Percentiles rank a stretch among this genome's conserved stretches.
phyloP scores from a whole-genome alignment of 2,113 vertebrate species.

The Petromus typicus region DNA sequence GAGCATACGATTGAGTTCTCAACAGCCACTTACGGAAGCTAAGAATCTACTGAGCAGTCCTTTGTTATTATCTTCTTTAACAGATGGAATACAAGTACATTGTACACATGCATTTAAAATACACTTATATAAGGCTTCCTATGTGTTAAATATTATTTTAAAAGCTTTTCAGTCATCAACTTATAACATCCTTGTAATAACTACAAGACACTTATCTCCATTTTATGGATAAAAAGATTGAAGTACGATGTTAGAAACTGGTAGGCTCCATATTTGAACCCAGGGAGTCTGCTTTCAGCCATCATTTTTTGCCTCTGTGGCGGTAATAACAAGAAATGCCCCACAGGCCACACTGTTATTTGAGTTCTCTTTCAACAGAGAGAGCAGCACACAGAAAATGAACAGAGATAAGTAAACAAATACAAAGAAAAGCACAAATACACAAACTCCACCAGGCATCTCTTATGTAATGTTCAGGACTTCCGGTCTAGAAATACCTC shows the following conservation, averaged over 20 bases:
- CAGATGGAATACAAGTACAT: background rate
- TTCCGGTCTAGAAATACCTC: background rate
- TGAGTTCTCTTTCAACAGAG: background rate
- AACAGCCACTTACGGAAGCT: background rate
- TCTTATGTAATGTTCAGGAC: background rate
- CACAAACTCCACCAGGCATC: background rate
- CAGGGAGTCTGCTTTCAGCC: background rate
- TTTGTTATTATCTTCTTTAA: background rate
- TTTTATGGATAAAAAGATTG: slow-evolving; percentile 11
- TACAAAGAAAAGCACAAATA: background rate
- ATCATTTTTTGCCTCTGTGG: background rate
- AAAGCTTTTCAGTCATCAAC: background rate
- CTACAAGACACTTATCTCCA: background rate
- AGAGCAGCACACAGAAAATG: background rate
- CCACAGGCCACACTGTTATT: background rate
- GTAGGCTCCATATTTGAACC: background rate
- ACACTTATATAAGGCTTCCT: background rate
- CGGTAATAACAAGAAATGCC: background rate
- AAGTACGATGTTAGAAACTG: background rate
- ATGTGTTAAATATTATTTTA: background rate
- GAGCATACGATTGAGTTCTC: background rate
- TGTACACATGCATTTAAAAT: background rate
- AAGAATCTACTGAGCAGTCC: background rate
- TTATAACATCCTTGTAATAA: background rate
- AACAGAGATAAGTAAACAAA: background rate